A percentile compares a stretch with the other conserved stretches of the same genome.
Evolutionary conservation across 2,797 vertebrate species (phyloP).

Genomic region (Glyptemys insculpta): DNA sequence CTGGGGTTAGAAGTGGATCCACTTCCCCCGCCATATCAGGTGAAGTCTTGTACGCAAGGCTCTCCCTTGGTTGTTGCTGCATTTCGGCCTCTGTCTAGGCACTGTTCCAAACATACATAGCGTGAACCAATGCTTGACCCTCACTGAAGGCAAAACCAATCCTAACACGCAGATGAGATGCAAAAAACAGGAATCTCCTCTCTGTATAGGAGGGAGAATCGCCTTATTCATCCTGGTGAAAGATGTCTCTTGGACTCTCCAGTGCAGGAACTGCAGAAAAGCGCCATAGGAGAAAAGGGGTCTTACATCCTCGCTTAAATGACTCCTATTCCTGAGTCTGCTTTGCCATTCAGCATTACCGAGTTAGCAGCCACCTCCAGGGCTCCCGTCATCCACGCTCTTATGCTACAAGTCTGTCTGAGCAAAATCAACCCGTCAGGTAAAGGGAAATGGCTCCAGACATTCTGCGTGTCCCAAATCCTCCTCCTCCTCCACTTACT

Average conservation of each 20-base stretch:
- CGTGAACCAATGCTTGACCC: neutral
- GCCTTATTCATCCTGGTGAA: neutral
- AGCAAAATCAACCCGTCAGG: neutral
- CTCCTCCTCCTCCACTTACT: neutral
- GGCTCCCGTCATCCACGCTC: neutral
- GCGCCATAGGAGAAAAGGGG: neutral
- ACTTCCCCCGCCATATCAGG: slow-evolving; percentile 45
- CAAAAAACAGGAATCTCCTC: neutral
- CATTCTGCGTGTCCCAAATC: neutral
- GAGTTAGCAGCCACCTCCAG: neutral
- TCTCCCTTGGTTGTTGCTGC: neutral
- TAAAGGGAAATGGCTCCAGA: neutral
- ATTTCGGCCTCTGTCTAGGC: neutral
- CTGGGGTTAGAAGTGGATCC: slow-evolving; percentile 48
- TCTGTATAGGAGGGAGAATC: neutral
- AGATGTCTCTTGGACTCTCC: neutral
- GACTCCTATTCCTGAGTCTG: neutral
- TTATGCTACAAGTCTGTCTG: neutral
- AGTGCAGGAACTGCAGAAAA: neutral
- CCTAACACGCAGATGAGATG: neutral
- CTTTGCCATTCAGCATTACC: neutral
- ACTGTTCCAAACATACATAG: neutral
- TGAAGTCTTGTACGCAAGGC: neutral
- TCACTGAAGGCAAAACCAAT: neutral
- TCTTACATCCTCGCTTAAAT: neutral